These are phyloP conservation scores for Corythucha ciliata DNA, from an alignment of 2,888 invertebrate genomes.

Conservation along the genomic window DNA sequence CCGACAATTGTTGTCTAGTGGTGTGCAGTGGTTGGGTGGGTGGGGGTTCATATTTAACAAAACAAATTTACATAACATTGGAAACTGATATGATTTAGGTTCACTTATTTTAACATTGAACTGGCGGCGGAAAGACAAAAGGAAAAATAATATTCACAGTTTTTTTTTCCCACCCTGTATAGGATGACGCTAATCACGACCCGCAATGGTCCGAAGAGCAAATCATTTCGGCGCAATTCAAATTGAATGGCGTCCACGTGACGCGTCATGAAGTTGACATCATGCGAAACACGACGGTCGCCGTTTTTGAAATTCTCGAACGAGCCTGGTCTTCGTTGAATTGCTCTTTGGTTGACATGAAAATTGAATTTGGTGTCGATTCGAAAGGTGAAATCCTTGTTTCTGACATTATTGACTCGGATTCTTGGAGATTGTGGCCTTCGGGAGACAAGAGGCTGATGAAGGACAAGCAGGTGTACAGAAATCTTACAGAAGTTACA, in stretches of 20 bases:
- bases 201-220: constrained; percentile 97
- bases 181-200: constrained; percentile 95
- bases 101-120: too few relatives aligned
- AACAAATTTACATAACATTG: too few relatives aligned
- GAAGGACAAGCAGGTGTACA: constrained; percentile 95
- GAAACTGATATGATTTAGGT: too few relatives aligned
- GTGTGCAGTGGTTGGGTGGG: too few relatives aligned
- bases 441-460: constrained; percentile 88
- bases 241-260: constrained; percentile 65
- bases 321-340: constrained; percentile 83
- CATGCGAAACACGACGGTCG: constrained; percentile 72
- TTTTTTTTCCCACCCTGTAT: constrained; percentile 8
- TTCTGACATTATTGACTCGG: constrained; percentile 96
- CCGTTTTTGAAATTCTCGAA: constrained; percentile 90
- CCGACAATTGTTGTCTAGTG: too few relatives aligned
- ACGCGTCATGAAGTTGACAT: constrained; percentile 78
- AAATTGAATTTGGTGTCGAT: constrained; percentile 89
- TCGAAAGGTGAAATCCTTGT: constrained; percentile 71
- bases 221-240: constrained; percentile 74
- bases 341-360: constrained; percentile 96
- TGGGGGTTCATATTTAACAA: too few relatives aligned
- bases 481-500: constrained; percentile 80
- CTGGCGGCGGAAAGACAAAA: too few relatives aligned
- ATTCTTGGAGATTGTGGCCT: constrained; percentile 98
- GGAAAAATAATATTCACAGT: too few relatives aligned